Percentiles rank a stretch among this genome's conserved stretches.
Conservation (phyloP, 1,140 invertebrate genomes). For the Drosophila pallidifrons region DNA sequence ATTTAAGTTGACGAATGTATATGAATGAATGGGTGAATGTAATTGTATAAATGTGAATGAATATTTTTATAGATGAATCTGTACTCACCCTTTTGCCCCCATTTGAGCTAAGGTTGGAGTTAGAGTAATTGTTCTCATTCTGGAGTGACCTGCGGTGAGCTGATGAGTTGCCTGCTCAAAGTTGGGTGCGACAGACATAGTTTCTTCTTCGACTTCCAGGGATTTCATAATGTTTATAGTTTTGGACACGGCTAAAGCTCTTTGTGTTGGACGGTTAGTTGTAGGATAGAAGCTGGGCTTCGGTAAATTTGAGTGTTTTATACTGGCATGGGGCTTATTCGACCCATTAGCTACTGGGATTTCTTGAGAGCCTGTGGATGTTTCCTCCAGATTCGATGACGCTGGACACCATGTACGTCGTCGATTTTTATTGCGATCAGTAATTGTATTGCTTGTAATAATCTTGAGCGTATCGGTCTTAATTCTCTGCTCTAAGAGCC, state of each 20-base stretch:
- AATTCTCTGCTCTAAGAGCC: conserved; percentile 51
- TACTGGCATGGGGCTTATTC: background rate
- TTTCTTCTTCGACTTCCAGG: conserved; percentile 41
- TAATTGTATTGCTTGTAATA: conserved; percentile 63
- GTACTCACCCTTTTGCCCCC: conserved; percentile 49
- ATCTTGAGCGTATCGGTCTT: conserved; percentile 63
- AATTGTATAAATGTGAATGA: conserved; percentile 2
- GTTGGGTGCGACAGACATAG: conserved; percentile 40
- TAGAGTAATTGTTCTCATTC: conserved; percentile 26
- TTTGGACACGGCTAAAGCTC: conserved; percentile 35
- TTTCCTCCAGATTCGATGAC: conserved; percentile 20
- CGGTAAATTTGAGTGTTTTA: conserved; percentile 52
- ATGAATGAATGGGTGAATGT: background rate
- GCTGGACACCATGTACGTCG: conserved; percentile 73
- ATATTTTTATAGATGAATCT: background rate
- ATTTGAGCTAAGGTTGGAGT: conserved; percentile 46
- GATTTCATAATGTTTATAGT: conserved; percentile 60
- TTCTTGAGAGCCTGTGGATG: background rate
- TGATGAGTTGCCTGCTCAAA: conserved; percentile 32
- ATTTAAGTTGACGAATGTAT: conserved; percentile 8
- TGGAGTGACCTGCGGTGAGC: background rate
- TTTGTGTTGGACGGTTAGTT: background rate
- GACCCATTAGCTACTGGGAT: background rate
- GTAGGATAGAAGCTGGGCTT: conserved; percentile 62
- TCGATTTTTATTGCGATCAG: conserved; percentile 62